Conservation (phyloP, 2,888 invertebrate species). For the Andrena minutula region DNA sequence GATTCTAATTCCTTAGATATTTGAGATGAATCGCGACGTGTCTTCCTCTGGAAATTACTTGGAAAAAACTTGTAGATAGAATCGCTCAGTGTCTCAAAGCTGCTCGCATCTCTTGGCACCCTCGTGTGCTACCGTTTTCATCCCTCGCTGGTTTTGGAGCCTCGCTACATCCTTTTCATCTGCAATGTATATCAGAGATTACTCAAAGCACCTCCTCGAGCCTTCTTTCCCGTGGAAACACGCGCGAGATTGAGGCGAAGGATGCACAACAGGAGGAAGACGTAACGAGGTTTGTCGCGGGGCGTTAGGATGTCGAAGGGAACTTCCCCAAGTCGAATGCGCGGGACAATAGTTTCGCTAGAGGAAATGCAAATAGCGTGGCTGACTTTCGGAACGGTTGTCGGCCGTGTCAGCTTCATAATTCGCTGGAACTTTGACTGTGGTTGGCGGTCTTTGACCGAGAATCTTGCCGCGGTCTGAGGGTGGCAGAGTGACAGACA, state of each 20-base stretch:
- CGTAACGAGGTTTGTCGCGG: conserved; percentile 46
- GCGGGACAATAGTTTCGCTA: conserved; percentile 63
- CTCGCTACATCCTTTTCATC: too few relatives aligned
- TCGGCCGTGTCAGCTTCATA: conserved; percentile 71
- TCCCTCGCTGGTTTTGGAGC: too few relatives aligned
- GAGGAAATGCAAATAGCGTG: conserved; percentile 65
- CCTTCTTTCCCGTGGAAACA: not conserved
- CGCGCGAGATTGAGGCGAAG: not conserved
- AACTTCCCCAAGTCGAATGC: conserved; percentile 41
- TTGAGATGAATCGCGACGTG: too few relatives aligned
- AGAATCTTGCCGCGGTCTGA: conserved; percentile 58
- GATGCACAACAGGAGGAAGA: conserved; percentile 18
- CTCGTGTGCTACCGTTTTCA: too few relatives aligned
- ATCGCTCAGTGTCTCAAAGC: too few relatives aligned
- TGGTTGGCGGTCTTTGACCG: conserved; percentile 62
- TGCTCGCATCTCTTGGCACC: too few relatives aligned
- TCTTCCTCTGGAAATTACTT: too few relatives aligned
- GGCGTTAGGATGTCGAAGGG: conserved; percentile 33
- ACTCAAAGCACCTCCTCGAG: not conserved
- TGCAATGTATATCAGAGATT: not conserved
- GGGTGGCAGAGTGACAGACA: conserved; percentile 48
- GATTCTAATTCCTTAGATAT: too few relatives aligned
- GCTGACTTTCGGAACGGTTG: conserved; percentile 48
- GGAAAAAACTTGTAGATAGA: too few relatives aligned
- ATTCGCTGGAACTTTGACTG: conserved; percentile 65